Evolutionary conservation across 1,140 invertebrate species (phyloP).

Genomic region (Himalopsyche phryganea): DNA sequence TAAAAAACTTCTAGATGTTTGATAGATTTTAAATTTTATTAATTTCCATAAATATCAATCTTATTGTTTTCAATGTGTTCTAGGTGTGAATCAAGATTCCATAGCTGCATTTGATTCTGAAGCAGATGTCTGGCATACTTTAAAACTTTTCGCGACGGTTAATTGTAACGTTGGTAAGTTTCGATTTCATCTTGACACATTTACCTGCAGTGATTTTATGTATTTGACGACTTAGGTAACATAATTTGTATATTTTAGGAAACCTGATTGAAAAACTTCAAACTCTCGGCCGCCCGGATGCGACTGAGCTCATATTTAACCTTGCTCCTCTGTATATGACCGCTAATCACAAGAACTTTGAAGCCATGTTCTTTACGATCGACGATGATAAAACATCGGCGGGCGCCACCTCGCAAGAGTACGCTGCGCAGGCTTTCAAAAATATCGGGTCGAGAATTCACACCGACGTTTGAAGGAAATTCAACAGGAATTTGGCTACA

Average conservation of each 20-base stretch:
- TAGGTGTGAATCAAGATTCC: constrained; percentile 42
- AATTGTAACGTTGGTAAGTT: constrained; percentile 42
- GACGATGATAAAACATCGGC: constrained; percentile 16
- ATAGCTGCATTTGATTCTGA: constrained; percentile 40
- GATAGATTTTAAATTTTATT: no score
- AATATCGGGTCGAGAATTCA: constrained; percentile 29
- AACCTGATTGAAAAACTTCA: constrained; percentile 24
- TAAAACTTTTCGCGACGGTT: constrained; percentile 39
- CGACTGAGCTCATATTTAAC: constrained; percentile 13
- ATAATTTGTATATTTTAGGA: no score
- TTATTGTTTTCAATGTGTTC: constrained; percentile 1
- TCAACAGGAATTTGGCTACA: no score
- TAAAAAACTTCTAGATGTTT: no score
- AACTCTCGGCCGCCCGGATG: constrained; percentile 25
- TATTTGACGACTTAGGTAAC: no score
- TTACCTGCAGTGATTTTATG: no score
- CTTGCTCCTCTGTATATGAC: constrained; percentile 20
- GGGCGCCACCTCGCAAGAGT: constrained; percentile 10
- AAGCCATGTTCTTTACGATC: constrained; percentile 9
- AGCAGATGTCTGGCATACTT: constrained; percentile 41
- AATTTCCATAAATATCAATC: no score
- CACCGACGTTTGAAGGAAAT: constrained; percentile 24
- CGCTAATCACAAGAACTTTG: constrained; percentile 10
- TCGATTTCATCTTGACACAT: no score
- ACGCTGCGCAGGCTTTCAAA: constrained; percentile 4